Conservation (phyloP, 2,888 invertebrate species). For the Digitonthophagus gazella region DNA sequence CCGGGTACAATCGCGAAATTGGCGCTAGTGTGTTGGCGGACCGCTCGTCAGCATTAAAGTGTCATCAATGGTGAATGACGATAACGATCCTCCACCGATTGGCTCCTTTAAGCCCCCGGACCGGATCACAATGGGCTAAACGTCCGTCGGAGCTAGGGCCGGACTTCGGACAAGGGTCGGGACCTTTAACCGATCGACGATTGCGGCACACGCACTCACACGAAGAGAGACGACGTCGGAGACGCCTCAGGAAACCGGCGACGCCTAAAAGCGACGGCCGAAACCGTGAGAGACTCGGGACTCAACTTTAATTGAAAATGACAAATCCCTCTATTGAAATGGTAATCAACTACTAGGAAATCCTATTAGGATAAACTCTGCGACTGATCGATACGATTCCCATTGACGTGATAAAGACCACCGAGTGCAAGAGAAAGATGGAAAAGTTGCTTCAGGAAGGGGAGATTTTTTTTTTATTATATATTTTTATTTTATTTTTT, state of each 20-base stretch:
- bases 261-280: conserved; percentile 13
- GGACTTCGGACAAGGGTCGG: background rate
- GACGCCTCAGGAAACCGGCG: background rate
- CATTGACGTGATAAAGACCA: conserved; percentile 41
- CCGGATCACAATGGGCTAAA: conserved; percentile 9
- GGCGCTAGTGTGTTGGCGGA: background rate
- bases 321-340: conserved; percentile 56
- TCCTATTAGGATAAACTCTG: conserved; percentile 56
- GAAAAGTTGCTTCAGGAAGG: conserved; percentile 26
- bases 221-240: background rate
- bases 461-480: conserved; percentile 2
- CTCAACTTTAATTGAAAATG: conserved; percentile 57
- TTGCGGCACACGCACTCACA: background rate
- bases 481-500: too few relatives aligned
- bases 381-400: conserved; percentile 48
- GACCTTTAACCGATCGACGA: background rate
- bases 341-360: conserved; percentile 56
- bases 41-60: background rate
- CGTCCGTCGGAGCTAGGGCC: background rate
- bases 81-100: conserved; percentile 12
- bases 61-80: conserved; percentile 7
- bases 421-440: conserved; percentile 36
- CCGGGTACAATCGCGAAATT: conserved; percentile 2
- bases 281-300: conserved; percentile 48
- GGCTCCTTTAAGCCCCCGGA: conserved; percentile 12